Evolutionary conservation across 1,140 invertebrate species (phyloP).

Genomic region (Schlechtendalia chinensis): DNA sequence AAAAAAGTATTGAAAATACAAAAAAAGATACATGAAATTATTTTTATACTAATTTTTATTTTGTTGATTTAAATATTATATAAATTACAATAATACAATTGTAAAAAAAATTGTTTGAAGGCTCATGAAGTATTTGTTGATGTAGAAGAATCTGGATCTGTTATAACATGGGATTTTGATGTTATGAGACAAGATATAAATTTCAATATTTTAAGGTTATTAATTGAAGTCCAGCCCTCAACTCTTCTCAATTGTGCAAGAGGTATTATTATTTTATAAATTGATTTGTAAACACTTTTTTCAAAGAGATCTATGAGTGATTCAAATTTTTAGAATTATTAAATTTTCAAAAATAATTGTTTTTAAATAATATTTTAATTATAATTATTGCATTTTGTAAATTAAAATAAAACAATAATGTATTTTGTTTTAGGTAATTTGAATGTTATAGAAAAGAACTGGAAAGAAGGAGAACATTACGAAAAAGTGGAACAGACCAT

Average conservation of each 20-base stretch:
- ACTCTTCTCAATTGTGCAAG: conserved; percentile 49
- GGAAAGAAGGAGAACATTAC: conserved; percentile 78
- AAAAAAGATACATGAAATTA: too few relatives aligned
- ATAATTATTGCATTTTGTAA: background rate
- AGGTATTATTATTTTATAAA: conserved; percentile 25
- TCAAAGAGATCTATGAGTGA: too few relatives aligned
- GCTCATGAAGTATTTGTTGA: conserved; percentile 80
- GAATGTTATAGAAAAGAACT: conserved; percentile 64
- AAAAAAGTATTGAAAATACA: too few relatives aligned
- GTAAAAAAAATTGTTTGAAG: conserved; percentile 56
- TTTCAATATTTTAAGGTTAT: conserved; percentile 75
- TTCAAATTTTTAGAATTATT: too few relatives aligned
- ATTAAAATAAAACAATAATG: background rate
- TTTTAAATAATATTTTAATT: too few relatives aligned
- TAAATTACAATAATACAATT: background rate
- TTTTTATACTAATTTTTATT: too few relatives aligned
- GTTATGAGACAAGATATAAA: conserved; percentile 84
- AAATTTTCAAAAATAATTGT: too few relatives aligned
- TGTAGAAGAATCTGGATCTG: conserved; percentile 80
- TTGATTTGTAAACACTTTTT: background rate
- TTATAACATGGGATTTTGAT: conserved; percentile 97
- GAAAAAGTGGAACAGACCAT: conserved; percentile 76
- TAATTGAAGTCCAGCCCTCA: conserved; percentile 55
- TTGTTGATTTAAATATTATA: too few relatives aligned
- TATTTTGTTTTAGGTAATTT: conserved; percentile 20